Evolutionary conservation across 2,888 invertebrate species (phyloP).

Genomic region (Acheta domesticus): DNA sequence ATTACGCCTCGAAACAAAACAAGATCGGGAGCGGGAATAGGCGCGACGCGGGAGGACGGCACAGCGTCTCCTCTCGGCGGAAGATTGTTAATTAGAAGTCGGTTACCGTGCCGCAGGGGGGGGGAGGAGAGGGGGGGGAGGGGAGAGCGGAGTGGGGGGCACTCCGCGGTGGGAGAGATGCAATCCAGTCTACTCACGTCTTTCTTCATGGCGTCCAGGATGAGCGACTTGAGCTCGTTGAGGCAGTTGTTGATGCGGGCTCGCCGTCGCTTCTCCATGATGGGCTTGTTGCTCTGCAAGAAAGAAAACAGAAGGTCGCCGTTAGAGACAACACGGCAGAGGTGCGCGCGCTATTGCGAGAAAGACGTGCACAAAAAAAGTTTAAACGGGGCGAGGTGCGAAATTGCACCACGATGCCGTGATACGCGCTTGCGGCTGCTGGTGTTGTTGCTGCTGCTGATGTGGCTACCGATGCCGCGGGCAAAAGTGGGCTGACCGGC

Average conservation of each 20-base stretch:
- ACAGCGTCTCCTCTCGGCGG: too few relatives aligned
- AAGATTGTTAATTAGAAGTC: too few relatives aligned
- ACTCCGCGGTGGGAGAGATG: too few relatives aligned
- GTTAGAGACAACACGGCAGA: background rate
- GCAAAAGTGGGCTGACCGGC: background rate
- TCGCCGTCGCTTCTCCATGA: constrained; percentile 90
- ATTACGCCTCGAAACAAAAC: background rate
- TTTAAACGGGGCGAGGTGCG: background rate
- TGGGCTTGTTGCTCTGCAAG: constrained; percentile 87
- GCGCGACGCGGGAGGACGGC: too few relatives aligned
- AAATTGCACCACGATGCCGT: background rate
- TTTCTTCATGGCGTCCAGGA: constrained; percentile 86
- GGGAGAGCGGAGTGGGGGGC: too few relatives aligned
- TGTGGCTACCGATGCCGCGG: background rate
- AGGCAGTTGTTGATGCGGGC: constrained; percentile 91
- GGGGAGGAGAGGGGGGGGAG: too few relatives aligned
- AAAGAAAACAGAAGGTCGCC: constrained; percentile 39
- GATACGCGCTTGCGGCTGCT: background rate
- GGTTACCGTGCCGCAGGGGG: too few relatives aligned
- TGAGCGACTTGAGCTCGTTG: constrained; percentile 62
- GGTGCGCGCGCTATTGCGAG: background rate
- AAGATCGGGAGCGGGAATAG: too few relatives aligned
- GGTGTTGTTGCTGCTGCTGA: background rate
- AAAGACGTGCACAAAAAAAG: background rate
- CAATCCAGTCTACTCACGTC: constrained; percentile 70